Base-by-base conservation (phyloP, 2,797 vertebrate species). In the Pangasius macronema region DNA sequence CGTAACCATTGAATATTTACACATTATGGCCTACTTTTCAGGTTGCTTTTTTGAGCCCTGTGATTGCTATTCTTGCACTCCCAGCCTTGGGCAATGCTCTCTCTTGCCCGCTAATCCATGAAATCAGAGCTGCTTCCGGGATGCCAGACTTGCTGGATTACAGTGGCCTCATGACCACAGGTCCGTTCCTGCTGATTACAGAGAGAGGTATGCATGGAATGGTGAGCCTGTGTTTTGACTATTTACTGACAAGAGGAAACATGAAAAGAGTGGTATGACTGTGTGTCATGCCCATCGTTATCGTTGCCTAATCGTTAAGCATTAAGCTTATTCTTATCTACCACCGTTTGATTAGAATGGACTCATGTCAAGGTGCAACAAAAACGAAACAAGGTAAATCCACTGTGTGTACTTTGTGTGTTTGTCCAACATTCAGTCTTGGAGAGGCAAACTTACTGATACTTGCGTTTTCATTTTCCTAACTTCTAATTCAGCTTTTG, bases 111-210 rank as follows among this genome's bases (percentile, higher is more conserved):
- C 57, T 89, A 86, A 89, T 89, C 85, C 88, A 81, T 84, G 82
- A 86, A 82, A 86, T 86, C 55, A 81, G 88, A 59, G 46, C 42
- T 72, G 65, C 39, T 84, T 89, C 88, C 73, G 63, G 75, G 82
- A 84, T 86, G 73, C 88, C 85, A 89, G 88, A 81, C 85, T 79
- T 65, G 39, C 65, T 86, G 88, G 85, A 89, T 88, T 88, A 86
- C 65, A 88, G 81, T 72, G 81, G 85, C 65, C 81, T 86, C 72
- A 77, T 86, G 81, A 86, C 65, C 82, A 86, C 85, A 84, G 85
- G 85, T 86, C 85, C 65, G 73, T 80, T 89, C 82, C 75, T 81
- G 53, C 27, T 86, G 85, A 76, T 86, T 88, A 83, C 46, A 0
- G 72, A 67, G 27, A 42, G 27, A 39, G 72, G 85, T 70, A 86